Percentiles rank a stretch among this genome's conserved stretches.
phyloP scores from a whole-genome alignment of 1,140 invertebrate species.

The Euwallacea fornicatus region DNA sequence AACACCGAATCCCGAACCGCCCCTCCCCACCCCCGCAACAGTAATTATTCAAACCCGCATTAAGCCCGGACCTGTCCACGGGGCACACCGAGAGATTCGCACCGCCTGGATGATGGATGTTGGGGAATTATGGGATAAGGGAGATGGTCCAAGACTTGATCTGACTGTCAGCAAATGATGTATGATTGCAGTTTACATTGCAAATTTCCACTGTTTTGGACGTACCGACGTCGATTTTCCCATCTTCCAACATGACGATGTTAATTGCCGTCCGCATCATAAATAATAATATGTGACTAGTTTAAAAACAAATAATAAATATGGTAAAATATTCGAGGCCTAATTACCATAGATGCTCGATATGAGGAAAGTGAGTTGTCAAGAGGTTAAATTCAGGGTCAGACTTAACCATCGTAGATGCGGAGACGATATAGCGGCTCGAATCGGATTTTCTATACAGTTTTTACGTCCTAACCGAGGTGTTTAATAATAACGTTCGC shows the following conservation, averaged over 20 bases:
- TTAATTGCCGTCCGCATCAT: slow-evolving; percentile 14
- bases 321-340: slow-evolving; percentile 1
- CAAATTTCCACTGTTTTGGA: slow-evolving; percentile 41
- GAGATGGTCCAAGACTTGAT: slow-evolving; percentile 51
- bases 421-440: neutral
- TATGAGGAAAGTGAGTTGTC: neutral
- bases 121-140: slow-evolving; percentile 49
- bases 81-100: slow-evolving; percentile 8
- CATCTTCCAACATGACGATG: slow-evolving; percentile 10
- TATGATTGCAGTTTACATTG: slow-evolving; percentile 51
- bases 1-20: neutral
- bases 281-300: neutral
- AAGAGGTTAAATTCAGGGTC: neutral
- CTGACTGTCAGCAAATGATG: slow-evolving; percentile 51
- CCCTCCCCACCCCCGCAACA: too few relatives aligned
- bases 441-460: neutral
- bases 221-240: neutral
- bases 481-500: neutral
- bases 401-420: neutral
- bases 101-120: slow-evolving; percentile 49
- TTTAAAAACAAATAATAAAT: slow-evolving; percentile 4
- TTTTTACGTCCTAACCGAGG: neutral
- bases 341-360: neutral
- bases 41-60: neutral
- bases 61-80: slow-evolving; percentile 2